Evolutionary conservation across 2,888 invertebrate genomes (phyloP).

Genomic region (Eupithecia tripunctaria): DNA sequence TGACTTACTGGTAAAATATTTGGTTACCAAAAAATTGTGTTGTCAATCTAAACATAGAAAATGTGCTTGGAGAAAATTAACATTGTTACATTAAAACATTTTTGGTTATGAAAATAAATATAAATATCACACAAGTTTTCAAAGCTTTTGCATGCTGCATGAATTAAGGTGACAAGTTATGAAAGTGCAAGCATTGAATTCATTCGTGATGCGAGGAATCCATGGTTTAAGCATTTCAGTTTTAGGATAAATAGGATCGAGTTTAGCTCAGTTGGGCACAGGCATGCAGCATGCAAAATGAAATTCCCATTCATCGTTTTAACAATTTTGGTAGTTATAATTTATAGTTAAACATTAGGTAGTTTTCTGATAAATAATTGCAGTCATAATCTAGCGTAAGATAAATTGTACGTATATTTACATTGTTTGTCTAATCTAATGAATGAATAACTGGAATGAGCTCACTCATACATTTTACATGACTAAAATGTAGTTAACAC

Average conservation of each 20-base stretch:
- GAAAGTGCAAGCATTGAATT: constrained; percentile 64
- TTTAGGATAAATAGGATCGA: constrained; percentile 62
- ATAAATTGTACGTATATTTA: constrained; percentile 37
- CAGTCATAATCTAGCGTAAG: constrained; percentile 8
- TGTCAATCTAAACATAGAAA: constrained; percentile 6
- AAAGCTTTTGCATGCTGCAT: constrained; percentile 84
- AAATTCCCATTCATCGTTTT: constrained; percentile 42
- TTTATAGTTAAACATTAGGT: constrained; percentile 24
- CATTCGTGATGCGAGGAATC: constrained; percentile 51
- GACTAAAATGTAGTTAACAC: constrained; percentile 58
- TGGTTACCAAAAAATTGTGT: neutral
- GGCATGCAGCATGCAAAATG: constrained; percentile 83
- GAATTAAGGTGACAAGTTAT: constrained; percentile 57
- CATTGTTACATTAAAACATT: constrained; percentile 3
- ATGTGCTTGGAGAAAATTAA: constrained; percentile 8
- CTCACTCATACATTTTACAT: constrained; percentile 63
- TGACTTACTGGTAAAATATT: neutral
- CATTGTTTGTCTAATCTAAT: constrained; percentile 19
- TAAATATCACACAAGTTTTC: constrained; percentile 48
- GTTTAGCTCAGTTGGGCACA: constrained; percentile 56
- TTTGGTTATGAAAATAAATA: constrained; percentile 17
- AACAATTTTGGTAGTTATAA: constrained; percentile 15
- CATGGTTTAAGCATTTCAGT: constrained; percentile 59
- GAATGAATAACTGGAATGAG: constrained; percentile 36
- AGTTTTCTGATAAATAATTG: neutral